phyloP scores from a whole-genome alignment of 2,113 vertebrate genomes.

The Pristiophorus japonicus region DNA sequence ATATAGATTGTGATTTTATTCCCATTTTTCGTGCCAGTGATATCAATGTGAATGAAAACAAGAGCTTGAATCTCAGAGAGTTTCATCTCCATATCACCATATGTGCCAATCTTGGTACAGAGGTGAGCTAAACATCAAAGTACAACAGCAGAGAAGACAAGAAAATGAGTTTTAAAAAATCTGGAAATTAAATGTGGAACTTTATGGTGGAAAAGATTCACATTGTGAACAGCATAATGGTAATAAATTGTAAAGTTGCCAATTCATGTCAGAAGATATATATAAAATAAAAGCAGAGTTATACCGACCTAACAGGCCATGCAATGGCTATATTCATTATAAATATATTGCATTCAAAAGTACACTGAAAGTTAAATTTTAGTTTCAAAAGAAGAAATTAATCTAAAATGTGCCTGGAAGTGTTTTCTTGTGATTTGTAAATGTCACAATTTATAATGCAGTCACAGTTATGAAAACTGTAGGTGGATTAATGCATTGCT shows the following conservation, averaged over 20 bases:
- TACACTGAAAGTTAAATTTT: neutral
- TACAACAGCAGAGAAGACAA: neutral
- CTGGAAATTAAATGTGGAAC: neutral
- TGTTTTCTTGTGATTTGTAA: constrained; percentile 53
- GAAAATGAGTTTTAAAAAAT: neutral
- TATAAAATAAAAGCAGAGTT: neutral
- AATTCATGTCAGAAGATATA: neutral
- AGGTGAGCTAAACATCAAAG: neutral
- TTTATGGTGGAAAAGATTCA: neutral
- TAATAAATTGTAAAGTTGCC: neutral
- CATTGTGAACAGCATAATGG: neutral
- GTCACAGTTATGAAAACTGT: constrained; percentile 62
- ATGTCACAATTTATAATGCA: constrained; percentile 68
- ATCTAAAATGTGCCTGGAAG: constrained; percentile 40
- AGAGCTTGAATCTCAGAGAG: neutral
- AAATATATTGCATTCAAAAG: neutral
- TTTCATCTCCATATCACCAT: neutral
- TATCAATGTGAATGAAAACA: neutral
- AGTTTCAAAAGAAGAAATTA: neutral
- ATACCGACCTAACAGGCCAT: neutral
- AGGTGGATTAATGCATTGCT: constrained; percentile 76
- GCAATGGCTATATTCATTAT: neutral
- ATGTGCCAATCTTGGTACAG: neutral
- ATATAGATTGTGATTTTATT: neutral
- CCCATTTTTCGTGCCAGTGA: neutral